phyloP scores from a whole-genome alignment of 2,797 vertebrate species.

The Danio kyathit region DNA sequence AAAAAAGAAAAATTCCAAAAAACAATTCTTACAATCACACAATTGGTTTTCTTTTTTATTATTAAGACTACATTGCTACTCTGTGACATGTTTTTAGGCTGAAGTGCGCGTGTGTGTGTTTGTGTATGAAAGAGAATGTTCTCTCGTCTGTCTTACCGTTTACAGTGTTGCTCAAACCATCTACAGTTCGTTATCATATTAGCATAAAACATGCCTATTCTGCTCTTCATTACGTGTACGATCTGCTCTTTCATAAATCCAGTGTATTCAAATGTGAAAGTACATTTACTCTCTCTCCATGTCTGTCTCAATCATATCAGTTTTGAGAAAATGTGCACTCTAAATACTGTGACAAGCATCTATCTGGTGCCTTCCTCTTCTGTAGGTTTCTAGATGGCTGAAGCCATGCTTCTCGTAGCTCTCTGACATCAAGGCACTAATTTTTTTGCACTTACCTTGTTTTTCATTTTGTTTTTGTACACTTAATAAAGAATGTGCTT shows the following conservation, averaged over 20 bases:
- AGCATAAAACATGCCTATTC: slow-evolving; percentile 8
- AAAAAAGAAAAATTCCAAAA: neutral
- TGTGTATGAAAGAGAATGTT: neutral
- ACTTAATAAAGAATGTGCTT: slow-evolving; percentile 83
- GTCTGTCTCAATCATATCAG: slow-evolving; percentile 63
- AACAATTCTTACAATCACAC: neutral
- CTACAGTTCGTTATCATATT: neutral
- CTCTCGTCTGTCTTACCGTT: slow-evolving; percentile 8
- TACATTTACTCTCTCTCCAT: slow-evolving; percentile 54
- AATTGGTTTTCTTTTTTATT: neutral
- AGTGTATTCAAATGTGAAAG: slow-evolving; percentile 24
- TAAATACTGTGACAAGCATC: slow-evolving; percentile 69
- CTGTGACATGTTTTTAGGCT: slow-evolving; percentile 3
- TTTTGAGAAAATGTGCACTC: slow-evolving; percentile 65
- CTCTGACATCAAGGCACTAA: slow-evolving; percentile 76
- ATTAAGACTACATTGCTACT: neutral
- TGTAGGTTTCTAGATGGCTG: slow-evolving; percentile 67
- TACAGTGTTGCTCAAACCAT: slow-evolving; percentile 24
- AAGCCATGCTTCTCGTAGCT: slow-evolving; percentile 73
- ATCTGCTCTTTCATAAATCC: slow-evolving; percentile 27
- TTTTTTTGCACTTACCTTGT: slow-evolving; percentile 63
- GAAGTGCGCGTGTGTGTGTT: neutral
- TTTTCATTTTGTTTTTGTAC: slow-evolving; percentile 77
- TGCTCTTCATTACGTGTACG: slow-evolving; percentile 14
- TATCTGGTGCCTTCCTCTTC: slow-evolving; percentile 58